Conservation (phyloP, 2,797 vertebrate genomes). For the Sebastes minor region DNA sequence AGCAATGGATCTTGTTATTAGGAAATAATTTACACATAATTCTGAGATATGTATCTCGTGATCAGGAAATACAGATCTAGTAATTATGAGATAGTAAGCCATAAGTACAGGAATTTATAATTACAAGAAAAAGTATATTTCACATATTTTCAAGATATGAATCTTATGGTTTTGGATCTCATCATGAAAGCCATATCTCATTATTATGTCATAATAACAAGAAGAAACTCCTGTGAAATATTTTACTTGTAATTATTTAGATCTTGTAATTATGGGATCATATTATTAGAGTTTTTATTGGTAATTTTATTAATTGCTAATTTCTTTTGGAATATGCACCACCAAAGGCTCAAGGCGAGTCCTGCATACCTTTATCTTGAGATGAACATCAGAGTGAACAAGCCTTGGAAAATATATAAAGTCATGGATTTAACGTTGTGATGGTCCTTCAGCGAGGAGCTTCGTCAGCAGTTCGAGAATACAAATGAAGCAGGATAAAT, state of each 20-base stretch:
- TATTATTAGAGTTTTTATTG: background rate
- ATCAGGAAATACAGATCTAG: background rate
- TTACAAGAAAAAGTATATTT: too few relatives aligned
- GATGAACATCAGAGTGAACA: background rate
- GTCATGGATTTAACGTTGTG: background rate
- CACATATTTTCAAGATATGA: background rate
- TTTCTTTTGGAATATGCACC: background rate
- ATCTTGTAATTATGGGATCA: background rate
- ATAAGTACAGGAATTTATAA: background rate
- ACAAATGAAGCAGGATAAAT: background rate
- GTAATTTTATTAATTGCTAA: background rate
- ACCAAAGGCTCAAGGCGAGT: background rate
- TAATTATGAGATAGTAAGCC: background rate
- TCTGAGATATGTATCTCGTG: background rate
- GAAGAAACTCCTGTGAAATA: background rate
- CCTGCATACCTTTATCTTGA: background rate
- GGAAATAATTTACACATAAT: background rate
- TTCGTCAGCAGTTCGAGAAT: slow-evolving; percentile 2
- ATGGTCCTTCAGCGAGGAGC: background rate
- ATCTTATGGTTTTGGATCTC: too few relatives aligned
- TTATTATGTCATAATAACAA: background rate
- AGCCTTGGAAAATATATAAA: too few relatives aligned
- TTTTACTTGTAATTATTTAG: background rate
- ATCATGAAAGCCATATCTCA: too few relatives aligned
- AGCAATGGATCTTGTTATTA: background rate